Evolutionary conservation across 2,888 invertebrate genomes (phyloP).

Genomic region (Thymelicus acteon): DNA sequence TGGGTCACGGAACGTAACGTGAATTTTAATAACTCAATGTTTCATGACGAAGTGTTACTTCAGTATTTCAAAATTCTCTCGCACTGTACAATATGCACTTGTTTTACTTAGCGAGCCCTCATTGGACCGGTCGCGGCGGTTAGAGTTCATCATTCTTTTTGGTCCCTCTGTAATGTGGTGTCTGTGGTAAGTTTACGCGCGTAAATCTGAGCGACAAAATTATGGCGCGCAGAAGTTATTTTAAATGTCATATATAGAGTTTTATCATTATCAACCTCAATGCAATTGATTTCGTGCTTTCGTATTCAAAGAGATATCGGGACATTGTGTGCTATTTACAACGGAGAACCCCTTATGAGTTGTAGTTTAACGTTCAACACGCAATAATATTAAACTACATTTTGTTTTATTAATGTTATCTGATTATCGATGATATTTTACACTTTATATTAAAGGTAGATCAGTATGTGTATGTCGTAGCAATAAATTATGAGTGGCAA

Average conservation of each 20-base stretch:
- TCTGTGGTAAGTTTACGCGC: too few species aligned
- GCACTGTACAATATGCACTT: slow-evolving; percentile 72
- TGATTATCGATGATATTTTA: slow-evolving; percentile 74
- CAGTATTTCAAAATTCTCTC: slow-evolving; percentile 49
- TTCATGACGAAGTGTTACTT: slow-evolving; percentile 34
- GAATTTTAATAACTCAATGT: slow-evolving; percentile 25
- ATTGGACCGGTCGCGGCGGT: not conserved
- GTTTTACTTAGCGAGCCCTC: slow-evolving; percentile 46
- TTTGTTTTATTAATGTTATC: slow-evolving; percentile 80
- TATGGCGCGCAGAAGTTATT: too few species aligned
- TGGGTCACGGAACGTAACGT: slow-evolving; percentile 42
- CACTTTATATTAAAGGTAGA: slow-evolving; percentile 65
- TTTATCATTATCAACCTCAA: too few species aligned
- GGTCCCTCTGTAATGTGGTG: too few species aligned
- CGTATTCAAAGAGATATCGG: not conserved
- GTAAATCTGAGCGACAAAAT: too few species aligned
- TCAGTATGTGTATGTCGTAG: slow-evolving; percentile 78
- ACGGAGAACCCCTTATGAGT: slow-evolving; percentile 64
- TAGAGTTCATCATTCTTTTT: too few species aligned
- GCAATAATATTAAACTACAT: slow-evolving; percentile 78
- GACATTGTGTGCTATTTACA: slow-evolving; percentile 32
- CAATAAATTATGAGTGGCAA: slow-evolving; percentile 83
- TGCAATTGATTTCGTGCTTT: not conserved
- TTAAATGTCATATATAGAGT: too few species aligned
- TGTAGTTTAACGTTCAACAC: slow-evolving; percentile 58